Base-by-base conservation (phyloP, 2,113 vertebrate genomes). In the Hucho hucho region DNA sequence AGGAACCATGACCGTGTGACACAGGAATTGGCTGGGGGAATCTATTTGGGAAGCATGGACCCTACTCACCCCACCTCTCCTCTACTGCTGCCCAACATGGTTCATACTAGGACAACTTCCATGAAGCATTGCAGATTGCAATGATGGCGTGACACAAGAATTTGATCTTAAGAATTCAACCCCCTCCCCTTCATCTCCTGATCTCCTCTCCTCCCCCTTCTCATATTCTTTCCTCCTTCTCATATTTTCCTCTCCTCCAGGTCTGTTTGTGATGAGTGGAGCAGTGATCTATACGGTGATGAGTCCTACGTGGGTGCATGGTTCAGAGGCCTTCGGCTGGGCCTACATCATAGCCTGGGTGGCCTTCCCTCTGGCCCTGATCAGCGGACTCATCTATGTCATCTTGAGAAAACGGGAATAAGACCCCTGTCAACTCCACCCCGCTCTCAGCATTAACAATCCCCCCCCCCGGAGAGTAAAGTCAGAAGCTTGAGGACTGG, bases 311-410 rank as follows among this genome's bases (percentile, higher is more conserved):
- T 98, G 97, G 97, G 92, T 95, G 69, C 12, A 24, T 32, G 71
- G 68, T 47, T 53, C 26, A 0, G 70, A 82, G 0, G 69, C 65
- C 14, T 87, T 86, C 24, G 98, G 98, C 80, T 99, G 94, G 0
- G 90, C 95, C 88, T 99, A 98, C 90, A 97, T 98, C 91, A 90
- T 99, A 91, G 96, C 97, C 0, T 99, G 98, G 98, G 89, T 98
- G 85, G 95, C 97, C 65, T 96, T 99, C 89, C 98, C 98, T 0
- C 85, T 99, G 89, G 95, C 95, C 14, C 84, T 97, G 24, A 93
- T 97, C 91, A 98, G 97, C 4, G 97, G 97, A 49, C 89, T 98
- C 83, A 75, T 99, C 94, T 99, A 98, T 0, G 89, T 97, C 91
- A 97, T 99, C 91, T 90, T 99, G 80, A 95, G 97, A 90, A 99